These are phyloP conservation scores for Ailurus styani DNA, from an alignment of 2,113 vertebrate species.

Conservation along the genomic window DNA sequence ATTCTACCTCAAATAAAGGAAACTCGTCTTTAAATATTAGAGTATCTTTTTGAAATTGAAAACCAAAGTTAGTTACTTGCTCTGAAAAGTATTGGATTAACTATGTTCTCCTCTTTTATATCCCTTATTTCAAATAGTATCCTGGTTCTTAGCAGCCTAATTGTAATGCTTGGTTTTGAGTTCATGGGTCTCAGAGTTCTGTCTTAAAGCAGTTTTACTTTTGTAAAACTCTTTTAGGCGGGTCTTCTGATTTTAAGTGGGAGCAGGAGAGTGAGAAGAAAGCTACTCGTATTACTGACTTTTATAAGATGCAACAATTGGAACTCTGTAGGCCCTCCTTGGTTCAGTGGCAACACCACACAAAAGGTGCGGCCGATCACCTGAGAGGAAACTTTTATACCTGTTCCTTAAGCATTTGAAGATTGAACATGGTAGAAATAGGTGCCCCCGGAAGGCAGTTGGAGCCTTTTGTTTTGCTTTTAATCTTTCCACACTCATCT, in stretches of 20 bases:
- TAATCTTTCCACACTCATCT: not conserved
- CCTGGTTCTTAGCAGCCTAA: not conserved
- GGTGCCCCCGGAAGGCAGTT: not conserved
- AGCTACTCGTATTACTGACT: not conserved
- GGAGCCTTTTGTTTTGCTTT: not conserved
- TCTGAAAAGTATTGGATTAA: not conserved
- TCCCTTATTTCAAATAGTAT: not conserved
- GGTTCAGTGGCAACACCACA: not conserved
- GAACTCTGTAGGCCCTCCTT: not conserved
- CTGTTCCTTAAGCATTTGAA: not conserved
- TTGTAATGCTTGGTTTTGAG: not conserved
- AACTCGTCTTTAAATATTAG: slow-evolving; percentile 11
- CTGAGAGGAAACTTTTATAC: not conserved
- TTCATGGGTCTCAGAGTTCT: not conserved
- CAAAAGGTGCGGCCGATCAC: not conserved
- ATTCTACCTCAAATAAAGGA: slow-evolving; percentile 11
- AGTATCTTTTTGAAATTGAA: not conserved
- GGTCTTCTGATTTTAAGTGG: not conserved
- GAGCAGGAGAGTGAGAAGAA: not conserved
- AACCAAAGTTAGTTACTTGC: slow-evolving; percentile 6
- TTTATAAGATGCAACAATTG: not conserved
- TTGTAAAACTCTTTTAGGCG: not conserved
- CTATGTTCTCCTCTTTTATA: not conserved
- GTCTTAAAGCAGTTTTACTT: not conserved
- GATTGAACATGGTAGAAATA: not conserved